These are phyloP conservation scores for Onychomys arenicola DNA, from an alignment of 2,797 vertebrate species.

Conservation along the genomic window DNA sequence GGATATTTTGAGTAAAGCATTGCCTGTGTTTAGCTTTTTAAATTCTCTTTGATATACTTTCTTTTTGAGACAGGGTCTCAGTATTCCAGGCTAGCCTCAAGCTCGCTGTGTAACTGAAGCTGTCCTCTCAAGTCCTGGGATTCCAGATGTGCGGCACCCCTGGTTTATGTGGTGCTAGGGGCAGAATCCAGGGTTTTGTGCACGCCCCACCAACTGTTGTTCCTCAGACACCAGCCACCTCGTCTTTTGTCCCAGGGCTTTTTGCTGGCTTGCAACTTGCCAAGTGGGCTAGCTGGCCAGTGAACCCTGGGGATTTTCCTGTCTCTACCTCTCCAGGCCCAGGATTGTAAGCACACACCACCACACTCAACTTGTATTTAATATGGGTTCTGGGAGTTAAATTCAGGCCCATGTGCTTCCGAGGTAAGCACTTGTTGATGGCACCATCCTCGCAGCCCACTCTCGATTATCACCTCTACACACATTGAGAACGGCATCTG, in stretches of 20 bases:
- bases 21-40: not conserved
- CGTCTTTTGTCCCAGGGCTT: not conserved
- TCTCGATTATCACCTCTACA: slow-evolving; percentile 5
- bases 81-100: not conserved
- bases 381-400: not conserved
- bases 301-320: not conserved
- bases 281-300: not conserved
- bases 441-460: not conserved
- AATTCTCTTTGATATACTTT: not conserved
- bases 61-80: slow-evolving; percentile 19
- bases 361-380: not conserved
- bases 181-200: not conserved
- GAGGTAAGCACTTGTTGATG: not conserved
- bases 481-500: not conserved
- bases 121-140: not conserved
- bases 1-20: not conserved
- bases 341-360: not conserved
- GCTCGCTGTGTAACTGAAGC: not conserved
- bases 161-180: not conserved
- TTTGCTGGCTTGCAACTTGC: not conserved
- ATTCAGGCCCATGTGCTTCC: not conserved
- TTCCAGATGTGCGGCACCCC: not conserved
- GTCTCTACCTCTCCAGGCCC: not conserved
- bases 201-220: no score
- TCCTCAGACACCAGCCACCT: not conserved